Evolutionary conservation across 2,888 invertebrate species (phyloP).

Genomic region (Macaria liturata): DNA sequence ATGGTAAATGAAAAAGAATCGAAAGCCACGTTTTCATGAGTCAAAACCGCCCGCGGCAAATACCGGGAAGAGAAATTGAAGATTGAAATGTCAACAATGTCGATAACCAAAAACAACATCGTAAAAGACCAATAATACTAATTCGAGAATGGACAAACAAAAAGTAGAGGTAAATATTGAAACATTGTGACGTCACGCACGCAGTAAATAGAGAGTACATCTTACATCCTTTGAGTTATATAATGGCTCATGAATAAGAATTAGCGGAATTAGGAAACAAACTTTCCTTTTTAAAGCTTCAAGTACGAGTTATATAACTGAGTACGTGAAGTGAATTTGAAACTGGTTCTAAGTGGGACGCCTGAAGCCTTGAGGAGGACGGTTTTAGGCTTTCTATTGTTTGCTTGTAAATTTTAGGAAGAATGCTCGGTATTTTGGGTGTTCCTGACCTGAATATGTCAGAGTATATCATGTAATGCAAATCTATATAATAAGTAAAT

Average conservation of each 20-base stretch:
- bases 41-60: conserved; percentile 20
- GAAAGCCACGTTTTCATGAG: conserved; percentile 32
- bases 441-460: too few relatives aligned
- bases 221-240: conserved; percentile 15
- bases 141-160: conserved; percentile 3
- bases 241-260: conserved; percentile 28
- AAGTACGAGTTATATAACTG: conserved; percentile 24
- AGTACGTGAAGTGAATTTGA: conserved; percentile 22
- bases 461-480: too few relatives aligned
- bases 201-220: conserved; percentile 24
- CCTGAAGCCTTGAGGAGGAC: conserved; percentile 21
- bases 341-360: conserved; percentile 24
- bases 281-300: conserved; percentile 35
- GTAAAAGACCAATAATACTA: conserved; percentile 5
- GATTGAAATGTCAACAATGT: conserved; percentile 18
- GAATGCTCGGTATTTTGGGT: conserved; percentile 7
- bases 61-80: conserved; percentile 14
- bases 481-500: too few relatives aligned
- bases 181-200: conserved; percentile 12
- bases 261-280: conserved; percentile 26
- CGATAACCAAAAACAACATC: conserved; percentile 8
- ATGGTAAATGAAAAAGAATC: conserved; percentile 28
- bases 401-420: not conserved
- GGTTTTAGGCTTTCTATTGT: conserved; percentile 21
- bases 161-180: conserved; percentile 6